Conservation (phyloP, 2,888 invertebrate species). For the Archaeoteleia sp. region DNA sequence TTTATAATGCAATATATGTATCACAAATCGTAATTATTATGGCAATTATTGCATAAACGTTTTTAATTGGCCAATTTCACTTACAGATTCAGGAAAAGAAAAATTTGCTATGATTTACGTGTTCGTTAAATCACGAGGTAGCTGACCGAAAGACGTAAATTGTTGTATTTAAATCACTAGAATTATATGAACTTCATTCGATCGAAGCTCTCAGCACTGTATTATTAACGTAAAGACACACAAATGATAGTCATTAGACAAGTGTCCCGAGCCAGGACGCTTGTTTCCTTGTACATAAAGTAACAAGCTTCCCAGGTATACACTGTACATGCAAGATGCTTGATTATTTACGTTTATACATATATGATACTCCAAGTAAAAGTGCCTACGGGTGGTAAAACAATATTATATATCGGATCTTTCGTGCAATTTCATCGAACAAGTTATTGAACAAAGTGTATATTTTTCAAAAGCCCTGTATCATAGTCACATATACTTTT, state of each 20-base stretch:
- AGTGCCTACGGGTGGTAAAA: conserved; percentile 49
- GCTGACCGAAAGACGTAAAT: too few species aligned
- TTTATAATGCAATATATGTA: too few species aligned
- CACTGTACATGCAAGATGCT: conserved; percentile 44
- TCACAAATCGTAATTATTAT: too few species aligned
- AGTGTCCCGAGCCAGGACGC: conserved; percentile 29
- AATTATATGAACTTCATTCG: too few species aligned
- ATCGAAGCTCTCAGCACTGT: conserved; percentile 6
- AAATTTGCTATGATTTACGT: too few species aligned
- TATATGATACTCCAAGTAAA: conserved; percentile 40
- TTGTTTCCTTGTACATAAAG: conserved; percentile 47
- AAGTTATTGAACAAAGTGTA: conserved; percentile 48
- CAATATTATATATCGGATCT: conserved; percentile 16
- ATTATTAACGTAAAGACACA: conserved; percentile 13
- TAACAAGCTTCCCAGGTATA: conserved; percentile 45
- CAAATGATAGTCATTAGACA: conserved; percentile 40
- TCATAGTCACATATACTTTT: conserved; percentile 41
- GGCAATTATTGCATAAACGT: too few species aligned
- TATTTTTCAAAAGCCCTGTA: conserved; percentile 51
- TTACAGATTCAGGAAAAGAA: too few species aligned
- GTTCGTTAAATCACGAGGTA: too few species aligned
- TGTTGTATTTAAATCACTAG: too few species aligned
- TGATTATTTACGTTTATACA: conserved; percentile 44
- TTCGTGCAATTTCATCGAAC: conserved; percentile 50
- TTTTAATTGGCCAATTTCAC: too few species aligned